Base-by-base conservation (phyloP, 2,113 vertebrate species). In the Dicentrarchus labrax region DNA sequence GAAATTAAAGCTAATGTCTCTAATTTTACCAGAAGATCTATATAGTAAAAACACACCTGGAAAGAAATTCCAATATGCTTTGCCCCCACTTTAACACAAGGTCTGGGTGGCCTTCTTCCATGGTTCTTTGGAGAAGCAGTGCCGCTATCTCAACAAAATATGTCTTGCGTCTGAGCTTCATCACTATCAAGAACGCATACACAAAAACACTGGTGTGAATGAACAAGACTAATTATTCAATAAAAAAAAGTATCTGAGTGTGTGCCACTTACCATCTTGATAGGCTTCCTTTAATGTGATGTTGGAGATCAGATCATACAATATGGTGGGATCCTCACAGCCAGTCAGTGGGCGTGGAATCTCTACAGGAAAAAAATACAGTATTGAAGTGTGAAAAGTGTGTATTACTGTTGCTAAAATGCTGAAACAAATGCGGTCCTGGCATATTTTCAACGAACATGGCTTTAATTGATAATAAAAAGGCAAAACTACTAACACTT, bases 141-240 rank as follows among this genome's bases (percentile, higher is more conserved):
- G 94, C 94, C 43, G 97, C 96, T 87, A 96, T 96, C 89, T 99
- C 97, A 82, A 97, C 91, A 88, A 99, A 99, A 86, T 95, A 94
- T 21, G 90, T 43, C 57, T 93, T 95, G 0, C 83, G 84, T 86
- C 92, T 96, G 87, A 97, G 95, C 89, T 96, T 97, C 95, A 97
- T 95, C 76, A 99, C 98, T 99, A 87, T 68, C 16, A 67, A 50
- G 22, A 64, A 83, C 41, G 56, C 15, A 78, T 47, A 86, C 47
- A 83, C 13, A 83, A 43, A 36, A 75, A 86, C 7, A 91, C 57
- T 88, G 2, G 51, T 15, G 24, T 67, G 9, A 84, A 65, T 76
- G 11, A 62, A 72, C 7, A 39, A 51, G 0, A 53, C 4, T 19
- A 22, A 64, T 19, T 19, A 57, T 30, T 41, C 0, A 57, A 43